A percentile compares a stretch with the other conserved stretches of the same genome.
Evolutionary conservation across 2,797 vertebrate species (phyloP).

Genomic region (Numenius phaeopus): DNA sequence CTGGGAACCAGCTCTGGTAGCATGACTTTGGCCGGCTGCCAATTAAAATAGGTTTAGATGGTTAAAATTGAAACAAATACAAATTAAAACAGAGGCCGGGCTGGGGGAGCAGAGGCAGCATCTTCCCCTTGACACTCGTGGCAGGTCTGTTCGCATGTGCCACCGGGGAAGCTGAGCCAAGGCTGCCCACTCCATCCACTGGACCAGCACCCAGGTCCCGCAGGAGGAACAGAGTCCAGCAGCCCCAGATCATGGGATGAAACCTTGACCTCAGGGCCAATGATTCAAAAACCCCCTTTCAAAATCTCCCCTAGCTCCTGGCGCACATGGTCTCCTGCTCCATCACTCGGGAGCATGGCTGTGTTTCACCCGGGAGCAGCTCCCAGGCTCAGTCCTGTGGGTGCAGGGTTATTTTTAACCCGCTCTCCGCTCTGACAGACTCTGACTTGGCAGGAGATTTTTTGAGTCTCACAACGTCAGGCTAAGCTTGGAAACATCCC

Average conservation of each 20-base stretch:
- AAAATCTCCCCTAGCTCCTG: background rate
- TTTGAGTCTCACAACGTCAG: background rate
- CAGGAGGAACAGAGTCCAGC: background rate
- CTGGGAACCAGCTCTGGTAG: background rate
- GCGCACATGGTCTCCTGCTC: accelerated
- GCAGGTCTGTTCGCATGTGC: accelerated
- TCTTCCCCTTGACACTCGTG: accelerated
- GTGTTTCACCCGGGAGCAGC: background rate
- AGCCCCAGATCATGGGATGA: accelerated
- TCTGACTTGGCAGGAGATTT: background rate
- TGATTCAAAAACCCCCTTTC: background rate
- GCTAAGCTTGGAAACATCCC: background rate
- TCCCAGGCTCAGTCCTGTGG: accelerated
- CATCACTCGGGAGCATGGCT: accelerated
- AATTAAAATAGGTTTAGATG: background rate
- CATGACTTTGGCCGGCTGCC: background rate
- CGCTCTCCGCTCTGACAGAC: accelerated
- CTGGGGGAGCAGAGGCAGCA: background rate
- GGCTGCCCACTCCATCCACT: accelerated
- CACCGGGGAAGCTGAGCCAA: accelerated
- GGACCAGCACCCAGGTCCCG: accelerated
- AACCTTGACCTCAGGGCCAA: background rate
- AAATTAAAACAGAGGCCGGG: background rate
- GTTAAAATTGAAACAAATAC: background rate
- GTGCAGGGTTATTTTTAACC: background rate